These are phyloP conservation scores for Callimorpha dominula DNA, from an alignment of 2,888 invertebrate species.

Conservation along the genomic window DNA sequence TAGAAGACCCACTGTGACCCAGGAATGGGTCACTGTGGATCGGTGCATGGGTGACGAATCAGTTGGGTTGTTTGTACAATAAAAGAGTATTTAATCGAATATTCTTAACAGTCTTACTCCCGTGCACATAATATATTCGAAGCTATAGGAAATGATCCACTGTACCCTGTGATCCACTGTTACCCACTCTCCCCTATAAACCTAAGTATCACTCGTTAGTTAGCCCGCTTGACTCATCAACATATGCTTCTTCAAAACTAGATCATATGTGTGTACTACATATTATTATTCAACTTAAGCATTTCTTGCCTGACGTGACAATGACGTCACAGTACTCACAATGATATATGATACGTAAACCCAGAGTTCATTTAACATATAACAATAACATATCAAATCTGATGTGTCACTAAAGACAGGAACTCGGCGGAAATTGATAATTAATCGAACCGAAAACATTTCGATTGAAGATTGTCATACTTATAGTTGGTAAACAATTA, in stretches of 20 bases:
- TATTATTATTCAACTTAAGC: neutral
- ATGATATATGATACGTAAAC: conserved; percentile 1
- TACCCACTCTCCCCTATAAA: no score
- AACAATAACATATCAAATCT: neutral
- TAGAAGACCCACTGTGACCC: no score
- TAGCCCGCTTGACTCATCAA: neutral
- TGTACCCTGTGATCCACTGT: no score
- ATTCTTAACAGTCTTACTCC: no score
- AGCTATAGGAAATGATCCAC: no score
- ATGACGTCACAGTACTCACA: neutral
- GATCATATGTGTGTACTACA: neutral
- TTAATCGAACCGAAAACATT: conserved; percentile 4
- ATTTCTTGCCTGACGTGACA: neutral
- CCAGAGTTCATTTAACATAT: neutral
- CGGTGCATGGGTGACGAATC: no score
- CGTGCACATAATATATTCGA: no score
- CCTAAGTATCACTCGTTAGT: no score
- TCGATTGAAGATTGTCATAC: neutral
- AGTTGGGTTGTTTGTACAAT: no score
- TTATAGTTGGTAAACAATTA: neutral
- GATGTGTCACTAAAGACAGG: neutral
- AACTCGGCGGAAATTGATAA: conserved; percentile 1
- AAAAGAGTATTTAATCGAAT: no score
- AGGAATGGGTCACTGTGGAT: no score
- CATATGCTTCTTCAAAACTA: neutral